Base-by-base conservation (phyloP, 2,113 vertebrate genomes). In the Speoplatyrhinus poulsoni region DNA sequence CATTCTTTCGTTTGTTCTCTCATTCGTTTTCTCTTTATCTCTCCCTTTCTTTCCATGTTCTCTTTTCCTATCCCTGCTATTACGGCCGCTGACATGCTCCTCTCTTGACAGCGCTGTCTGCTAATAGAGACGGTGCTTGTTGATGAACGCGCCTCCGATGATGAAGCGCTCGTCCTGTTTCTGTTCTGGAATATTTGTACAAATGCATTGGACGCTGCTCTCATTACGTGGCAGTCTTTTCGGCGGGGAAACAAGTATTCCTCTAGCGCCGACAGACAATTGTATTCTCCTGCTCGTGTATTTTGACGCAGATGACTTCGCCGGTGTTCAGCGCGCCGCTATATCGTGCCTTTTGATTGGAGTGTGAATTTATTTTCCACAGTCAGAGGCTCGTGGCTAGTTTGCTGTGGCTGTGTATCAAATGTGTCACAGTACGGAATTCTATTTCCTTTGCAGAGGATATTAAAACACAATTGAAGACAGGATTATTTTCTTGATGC, bases 301-400 rank as follows among this genome's bases (percentile, higher is more conserved):
- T 80, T 83, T 82, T 85, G 67, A 72, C 69, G 72, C 87, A 84
- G 80, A 87, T 86, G 83, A 87, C 77, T 87, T 81, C 82, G 71
- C 69, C 53, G 62, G 75, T 79, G 80, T 82, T 83, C 77, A 69
- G 67, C 70, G 77, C 77, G 73, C 77, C 3, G 76, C 87, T 83
- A 77, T 90, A 80, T 85, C 83, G 79, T 73, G 73, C 76, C 80
- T 81, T 53, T 86, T 86, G 83, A 88, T 85, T 85, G 79, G 82
- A 87, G 86, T 90, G 83, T 83, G 82, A 86, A 85, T 80, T 83
- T 69, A 78, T 81, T 80, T 66, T 80, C 70, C 70, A 73, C 75
- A 80, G 76, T 82, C 53, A 67, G 73, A 62, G 78, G 70, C 82
- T 84, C 67, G 46, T 72, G 82, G 74, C 79, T 81, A 82, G 87